Conservation (phyloP, 2,888 invertebrate genomes). For the Nemotelus nigrinus region DNA sequence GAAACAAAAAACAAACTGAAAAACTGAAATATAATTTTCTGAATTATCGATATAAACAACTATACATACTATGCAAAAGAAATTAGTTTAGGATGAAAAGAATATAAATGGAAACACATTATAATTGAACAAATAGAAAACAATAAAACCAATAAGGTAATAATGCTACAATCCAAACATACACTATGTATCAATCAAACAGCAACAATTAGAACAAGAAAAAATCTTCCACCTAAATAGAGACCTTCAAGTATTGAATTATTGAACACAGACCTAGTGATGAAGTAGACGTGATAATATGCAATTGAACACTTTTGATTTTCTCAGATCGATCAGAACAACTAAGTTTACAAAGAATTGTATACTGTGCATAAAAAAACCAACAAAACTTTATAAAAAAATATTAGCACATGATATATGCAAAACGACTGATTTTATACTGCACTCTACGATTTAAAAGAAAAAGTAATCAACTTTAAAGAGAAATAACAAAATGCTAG, state of each 20-base stretch:
- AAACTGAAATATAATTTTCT: no score
- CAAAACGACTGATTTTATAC: constrained; percentile 53
- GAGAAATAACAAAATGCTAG: constrained; percentile 51
- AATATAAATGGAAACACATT: no score
- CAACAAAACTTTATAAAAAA: background rate
- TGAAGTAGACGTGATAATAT: no score
- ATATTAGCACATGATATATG: constrained; percentile 50
- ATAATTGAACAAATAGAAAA: no score
- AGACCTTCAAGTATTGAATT: constrained; percentile 17
- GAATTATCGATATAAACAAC: no score
- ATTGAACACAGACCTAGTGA: no score
- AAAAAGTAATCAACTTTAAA: constrained; percentile 48
- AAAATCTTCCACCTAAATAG: constrained; percentile 41
- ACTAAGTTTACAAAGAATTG: constrained; percentile 1
- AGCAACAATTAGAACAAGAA: constrained; percentile 3
- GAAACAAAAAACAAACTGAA: no score
- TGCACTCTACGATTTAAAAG: constrained; percentile 51
- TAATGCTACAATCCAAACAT: background rate
- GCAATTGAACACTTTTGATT: no score
- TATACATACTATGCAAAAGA: no score
- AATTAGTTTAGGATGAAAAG: no score
- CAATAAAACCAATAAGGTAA: background rate
- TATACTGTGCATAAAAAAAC: background rate
- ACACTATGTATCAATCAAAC: background rate
- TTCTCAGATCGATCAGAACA: constrained; percentile 2